Evolutionary conservation across 1,140 invertebrate genomes (phyloP), one percentile per base, ranked within the genome.

Genomic region (Drosophila leontia): DNA sequence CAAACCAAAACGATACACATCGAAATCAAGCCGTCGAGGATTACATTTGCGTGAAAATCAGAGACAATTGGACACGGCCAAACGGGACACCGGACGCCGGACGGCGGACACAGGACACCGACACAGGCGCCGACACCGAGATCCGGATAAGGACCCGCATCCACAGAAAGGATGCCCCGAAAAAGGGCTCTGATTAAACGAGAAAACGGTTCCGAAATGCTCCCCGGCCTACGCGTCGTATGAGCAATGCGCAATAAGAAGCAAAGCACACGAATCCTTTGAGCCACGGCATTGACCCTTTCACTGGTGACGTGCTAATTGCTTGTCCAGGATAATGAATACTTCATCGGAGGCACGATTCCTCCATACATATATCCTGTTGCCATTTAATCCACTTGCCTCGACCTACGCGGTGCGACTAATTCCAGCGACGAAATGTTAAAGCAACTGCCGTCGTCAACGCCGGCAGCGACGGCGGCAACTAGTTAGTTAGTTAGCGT

Each of bases 1-100:
- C 45, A 17, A 72, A 48, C 55, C 42, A 39, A 41, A 65, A 15
- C 34, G 56, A 50, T 42, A 64, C 39, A 59, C 41, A 76, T 56
- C 56, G 44, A 80, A 56, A 77, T 58, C 78, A 58, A 65, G 48
- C 48, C 47, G 68, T 68, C 65, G 72, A 88, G 84, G 84, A 83
- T 87, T 74, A 88, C 68, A 88, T 87, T 83, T 87, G 84, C 68
- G 77, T 80, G 83, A 88, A 87, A 88, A 83, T 83, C 81, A 80
- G 85, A 75, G 70, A 88, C 84, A 80, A 88, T 90, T 79, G 84
- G 84, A 61, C 55, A 70, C 39, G 53, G 58, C 64, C 65, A 56
- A 72, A 64, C 47, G 48, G 48, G 55, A 44, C 37, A 9, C 75
- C 44, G 60, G 41, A 62, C 59, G 12, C 23, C 26, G 32, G 74